These are phyloP conservation scores for Phoxinus phoxinus DNA, from an alignment of 2,113 vertebrate species.

Conservation along the genomic window DNA sequence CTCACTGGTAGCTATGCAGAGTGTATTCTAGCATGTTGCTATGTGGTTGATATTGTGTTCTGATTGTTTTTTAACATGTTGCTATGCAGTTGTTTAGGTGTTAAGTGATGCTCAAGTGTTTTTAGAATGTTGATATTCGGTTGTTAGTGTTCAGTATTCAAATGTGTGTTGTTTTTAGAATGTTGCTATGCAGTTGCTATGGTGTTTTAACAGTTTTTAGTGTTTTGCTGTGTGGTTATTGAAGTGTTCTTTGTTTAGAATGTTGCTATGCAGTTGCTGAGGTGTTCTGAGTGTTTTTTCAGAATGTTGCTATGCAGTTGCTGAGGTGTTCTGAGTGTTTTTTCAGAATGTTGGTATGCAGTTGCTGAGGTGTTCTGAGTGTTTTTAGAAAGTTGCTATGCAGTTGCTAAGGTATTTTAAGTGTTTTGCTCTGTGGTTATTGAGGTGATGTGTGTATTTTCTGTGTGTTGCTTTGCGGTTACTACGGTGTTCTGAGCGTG, in stretches of 20 bases:
- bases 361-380: neutral
- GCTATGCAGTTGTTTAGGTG: neutral
- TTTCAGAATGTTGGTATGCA: too few species aligned
- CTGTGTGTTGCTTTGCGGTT: too few species aligned
- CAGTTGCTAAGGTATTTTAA: too few species aligned
- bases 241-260: neutral
- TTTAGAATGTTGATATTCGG: neutral
- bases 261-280: too few species aligned
- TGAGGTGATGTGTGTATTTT: too few species aligned
- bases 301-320: neutral
- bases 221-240: too few species aligned
- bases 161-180: too few species aligned
- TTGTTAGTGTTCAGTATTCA: neutral
- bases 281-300: neutral
- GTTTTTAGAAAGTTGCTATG: neutral
- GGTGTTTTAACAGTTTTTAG: neutral
- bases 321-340: too few species aligned
- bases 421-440: too few species aligned
- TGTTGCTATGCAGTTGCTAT: neutral
- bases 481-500: neutral
- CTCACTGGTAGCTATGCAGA: neutral
- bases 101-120: too few species aligned
- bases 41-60: neutral
- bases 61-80: neutral
- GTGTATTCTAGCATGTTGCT: neutral